These are phyloP conservation scores for Phaethornis superciliosus DNA, from an alignment of 2,113 vertebrate genomes.

Conservation along the genomic window DNA sequence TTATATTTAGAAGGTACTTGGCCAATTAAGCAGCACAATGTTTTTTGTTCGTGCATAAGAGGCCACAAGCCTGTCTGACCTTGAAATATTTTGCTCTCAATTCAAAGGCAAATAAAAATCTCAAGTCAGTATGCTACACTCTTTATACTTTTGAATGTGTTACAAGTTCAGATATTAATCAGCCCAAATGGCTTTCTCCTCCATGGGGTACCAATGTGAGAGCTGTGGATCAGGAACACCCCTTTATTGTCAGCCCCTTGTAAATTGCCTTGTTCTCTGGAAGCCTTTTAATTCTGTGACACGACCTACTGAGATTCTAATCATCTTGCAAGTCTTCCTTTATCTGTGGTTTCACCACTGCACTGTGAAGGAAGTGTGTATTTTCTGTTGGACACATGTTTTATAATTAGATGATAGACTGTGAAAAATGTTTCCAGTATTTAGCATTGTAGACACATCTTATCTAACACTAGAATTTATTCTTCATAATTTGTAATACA, in stretches of 20 bases:
- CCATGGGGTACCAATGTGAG: accelerated
- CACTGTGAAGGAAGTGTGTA: background rate
- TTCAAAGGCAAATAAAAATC: background rate
- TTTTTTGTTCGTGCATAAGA: background rate
- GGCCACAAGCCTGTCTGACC: background rate
- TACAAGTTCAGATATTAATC: background rate
- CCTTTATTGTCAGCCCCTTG: background rate
- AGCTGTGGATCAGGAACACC: background rate
- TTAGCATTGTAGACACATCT: background rate
- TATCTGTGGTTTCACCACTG: background rate
- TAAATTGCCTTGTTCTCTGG: background rate
- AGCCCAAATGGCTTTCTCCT: background rate
- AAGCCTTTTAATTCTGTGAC: background rate
- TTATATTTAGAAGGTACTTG: background rate
- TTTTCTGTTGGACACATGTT: background rate
- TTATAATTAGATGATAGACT: background rate
- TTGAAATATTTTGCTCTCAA: background rate
- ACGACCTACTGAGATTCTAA: background rate
- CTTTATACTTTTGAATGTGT: background rate
- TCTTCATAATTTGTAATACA: background rate
- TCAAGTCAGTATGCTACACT: background rate
- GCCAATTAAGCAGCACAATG: background rate
- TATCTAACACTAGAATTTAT: background rate
- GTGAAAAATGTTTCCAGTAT: background rate
- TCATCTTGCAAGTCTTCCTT: background rate